Percentiles rank a stretch among this genome's conserved stretches.
phyloP scores from a whole-genome alignment of 1,140 invertebrate genomes.

The Drusus annulatus region DNA sequence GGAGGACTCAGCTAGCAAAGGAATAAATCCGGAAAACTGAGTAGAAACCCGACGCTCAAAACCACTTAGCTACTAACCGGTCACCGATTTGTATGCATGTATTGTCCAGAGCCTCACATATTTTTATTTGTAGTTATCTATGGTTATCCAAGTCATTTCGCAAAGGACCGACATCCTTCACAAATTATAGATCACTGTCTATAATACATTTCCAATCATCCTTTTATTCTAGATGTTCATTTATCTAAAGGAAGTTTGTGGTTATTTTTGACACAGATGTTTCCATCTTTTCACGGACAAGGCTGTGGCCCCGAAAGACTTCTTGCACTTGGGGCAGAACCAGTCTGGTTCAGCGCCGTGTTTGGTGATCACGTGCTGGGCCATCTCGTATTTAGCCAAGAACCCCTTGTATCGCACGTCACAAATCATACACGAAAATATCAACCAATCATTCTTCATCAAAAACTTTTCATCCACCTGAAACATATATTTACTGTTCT shows the following conservation, averaged over 20 bases:
- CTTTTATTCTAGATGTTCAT: background rate
- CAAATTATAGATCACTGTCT: too few relatives aligned
- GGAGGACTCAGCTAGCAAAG: background rate
- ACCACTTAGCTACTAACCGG: too few relatives aligned
- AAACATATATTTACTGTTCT: background rate
- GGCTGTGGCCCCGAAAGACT: background rate
- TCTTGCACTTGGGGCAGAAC: background rate
- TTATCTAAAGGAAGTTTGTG: too few relatives aligned
- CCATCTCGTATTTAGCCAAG: background rate
- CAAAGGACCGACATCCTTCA: too few relatives aligned
- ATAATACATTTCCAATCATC: too few relatives aligned
- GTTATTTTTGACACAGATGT: background rate
- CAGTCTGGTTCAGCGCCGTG: conserved; percentile 11
- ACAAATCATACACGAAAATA: background rate
- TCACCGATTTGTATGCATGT: too few relatives aligned
- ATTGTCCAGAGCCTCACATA: too few relatives aligned
- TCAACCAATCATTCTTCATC: background rate
- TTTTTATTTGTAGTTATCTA: too few relatives aligned
- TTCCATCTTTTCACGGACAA: background rate
- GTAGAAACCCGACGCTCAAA: too few relatives aligned
- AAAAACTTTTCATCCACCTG: background rate
- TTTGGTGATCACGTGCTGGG: background rate
- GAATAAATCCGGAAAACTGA: too few relatives aligned
- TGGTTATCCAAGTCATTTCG: too few relatives aligned
- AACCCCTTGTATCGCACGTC: conserved; percentile 10